phyloP scores from a whole-genome alignment of 2,888 invertebrate genomes.

The Pheosia tremula region DNA sequence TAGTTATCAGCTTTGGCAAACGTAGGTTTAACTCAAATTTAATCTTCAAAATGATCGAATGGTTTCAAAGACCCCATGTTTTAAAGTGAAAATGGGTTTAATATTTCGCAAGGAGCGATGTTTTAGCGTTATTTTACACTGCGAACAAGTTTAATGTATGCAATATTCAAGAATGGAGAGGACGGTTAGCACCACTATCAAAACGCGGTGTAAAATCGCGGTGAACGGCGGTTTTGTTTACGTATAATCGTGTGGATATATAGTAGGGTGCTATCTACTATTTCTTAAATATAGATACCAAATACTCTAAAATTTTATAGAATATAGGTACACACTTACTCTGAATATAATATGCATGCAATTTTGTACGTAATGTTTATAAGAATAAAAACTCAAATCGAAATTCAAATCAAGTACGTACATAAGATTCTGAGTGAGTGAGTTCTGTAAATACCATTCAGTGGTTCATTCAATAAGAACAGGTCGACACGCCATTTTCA shows the following conservation, averaged over 20 bases:
- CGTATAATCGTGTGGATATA: slow-evolving; percentile 18
- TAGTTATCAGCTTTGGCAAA: slow-evolving; percentile 9
- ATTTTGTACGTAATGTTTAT: too few species aligned
- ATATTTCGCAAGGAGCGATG: slow-evolving; percentile 26
- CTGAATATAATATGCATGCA: too few species aligned
- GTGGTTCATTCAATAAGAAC: too few species aligned
- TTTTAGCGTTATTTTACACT: slow-evolving; percentile 35
- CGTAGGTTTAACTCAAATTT: slow-evolving; percentile 4
- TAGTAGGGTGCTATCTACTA: slow-evolving; percentile 12
- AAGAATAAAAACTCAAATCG: too few species aligned
- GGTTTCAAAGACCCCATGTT: slow-evolving; percentile 6
- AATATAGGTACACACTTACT: too few species aligned
- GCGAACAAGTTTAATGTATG: slow-evolving; percentile 43
- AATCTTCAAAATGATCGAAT: not conserved
- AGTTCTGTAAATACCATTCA: too few species aligned
- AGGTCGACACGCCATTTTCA: too few species aligned
- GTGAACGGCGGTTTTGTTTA: slow-evolving; percentile 21
- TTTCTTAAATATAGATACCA: not conserved
- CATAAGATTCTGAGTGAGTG: too few species aligned
- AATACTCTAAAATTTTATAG: not conserved
- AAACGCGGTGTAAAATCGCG: slow-evolving; percentile 10
- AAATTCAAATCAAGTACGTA: too few species aligned
- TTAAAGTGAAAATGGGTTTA: slow-evolving; percentile 27
- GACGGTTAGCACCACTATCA: slow-evolving; percentile 31
- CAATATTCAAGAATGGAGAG: slow-evolving; percentile 37